Evolutionary conservation across 2,888 invertebrate genomes (phyloP).

Genomic region (Limnephilus auricula): DNA sequence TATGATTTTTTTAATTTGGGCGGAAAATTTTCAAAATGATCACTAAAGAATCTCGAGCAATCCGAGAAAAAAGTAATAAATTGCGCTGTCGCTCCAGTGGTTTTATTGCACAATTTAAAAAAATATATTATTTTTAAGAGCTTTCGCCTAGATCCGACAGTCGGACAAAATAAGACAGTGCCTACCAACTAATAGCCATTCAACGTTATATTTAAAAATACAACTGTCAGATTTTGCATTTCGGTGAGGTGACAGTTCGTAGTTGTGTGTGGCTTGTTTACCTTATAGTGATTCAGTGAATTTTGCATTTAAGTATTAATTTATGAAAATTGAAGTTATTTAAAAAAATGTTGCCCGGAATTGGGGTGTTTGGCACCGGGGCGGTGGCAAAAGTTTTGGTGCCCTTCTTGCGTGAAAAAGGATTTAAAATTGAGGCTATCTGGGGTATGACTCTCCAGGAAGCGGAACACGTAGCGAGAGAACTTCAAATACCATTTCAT

Average conservation of each 20-base stretch:
- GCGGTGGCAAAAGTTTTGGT: constrained; percentile 91
- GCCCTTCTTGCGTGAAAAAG: constrained; percentile 92
- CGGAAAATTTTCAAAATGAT: no score
- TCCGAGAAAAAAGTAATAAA: no score
- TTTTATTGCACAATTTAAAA: no score
- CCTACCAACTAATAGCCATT: neutral
- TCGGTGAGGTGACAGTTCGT: neutral
- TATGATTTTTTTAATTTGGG: no score
- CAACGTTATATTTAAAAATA: neutral
- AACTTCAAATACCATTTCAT: constrained; percentile 90
- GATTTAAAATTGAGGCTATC: constrained; percentile 95
- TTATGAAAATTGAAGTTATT: constrained; percentile 10
- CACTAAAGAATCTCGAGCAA: no score
- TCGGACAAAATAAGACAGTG: neutral
- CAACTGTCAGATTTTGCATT: constrained; percentile 8
- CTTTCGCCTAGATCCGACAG: no score
- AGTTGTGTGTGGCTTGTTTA: constrained; percentile 26
- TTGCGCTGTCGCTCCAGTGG: no score
- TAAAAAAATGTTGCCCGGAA: constrained; percentile 87
- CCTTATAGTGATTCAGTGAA: neutral
- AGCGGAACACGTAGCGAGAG: constrained; percentile 86
- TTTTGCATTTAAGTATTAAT: neutral
- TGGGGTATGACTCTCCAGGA: constrained; percentile 93
- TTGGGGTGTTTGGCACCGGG: constrained; percentile 96
- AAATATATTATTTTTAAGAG: neutral